A percentile compares a stretch with the other conserved stretches of the same genome.
Conservation (phyloP, 2,113 vertebrate genomes). For the Chamaea fasciata region DNA sequence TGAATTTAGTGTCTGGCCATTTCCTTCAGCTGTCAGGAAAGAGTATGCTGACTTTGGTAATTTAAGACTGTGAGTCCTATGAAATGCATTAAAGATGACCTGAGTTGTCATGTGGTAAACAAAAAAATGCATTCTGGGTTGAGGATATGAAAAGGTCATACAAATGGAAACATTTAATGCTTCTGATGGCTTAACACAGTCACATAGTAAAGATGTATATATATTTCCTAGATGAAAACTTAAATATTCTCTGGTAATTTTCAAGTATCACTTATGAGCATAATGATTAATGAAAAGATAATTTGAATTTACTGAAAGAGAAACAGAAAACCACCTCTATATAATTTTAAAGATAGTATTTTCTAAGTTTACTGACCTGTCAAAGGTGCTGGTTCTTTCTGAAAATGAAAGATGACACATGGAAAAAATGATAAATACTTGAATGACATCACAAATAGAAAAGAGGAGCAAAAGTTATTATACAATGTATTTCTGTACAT, state of each 20-base stretch:
- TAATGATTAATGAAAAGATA: neutral
- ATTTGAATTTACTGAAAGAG: neutral
- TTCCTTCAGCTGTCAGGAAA: slow-evolving; percentile 19
- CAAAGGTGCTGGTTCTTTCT: neutral
- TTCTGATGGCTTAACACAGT: neutral
- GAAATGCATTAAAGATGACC: slow-evolving; percentile 38
- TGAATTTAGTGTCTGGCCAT: neutral
- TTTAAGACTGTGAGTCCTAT: neutral
- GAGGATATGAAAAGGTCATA: neutral
- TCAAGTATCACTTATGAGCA: neutral
- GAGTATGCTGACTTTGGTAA: neutral
- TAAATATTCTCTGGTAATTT: neutral
- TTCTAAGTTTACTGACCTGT: neutral
- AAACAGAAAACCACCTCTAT: neutral
- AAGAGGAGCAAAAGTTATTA: neutral
- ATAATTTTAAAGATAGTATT: neutral
- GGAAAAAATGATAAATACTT: neutral
- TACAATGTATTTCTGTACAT: neutral
- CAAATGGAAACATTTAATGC: neutral
- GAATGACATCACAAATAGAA: neutral
- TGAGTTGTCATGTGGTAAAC: neutral
- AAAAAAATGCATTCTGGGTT: neutral
- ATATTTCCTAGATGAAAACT: neutral
- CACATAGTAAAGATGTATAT: neutral
- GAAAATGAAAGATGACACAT: neutral